Conservation (phyloP, 2,888 invertebrate species). For the Perdita meconis region DNA sequence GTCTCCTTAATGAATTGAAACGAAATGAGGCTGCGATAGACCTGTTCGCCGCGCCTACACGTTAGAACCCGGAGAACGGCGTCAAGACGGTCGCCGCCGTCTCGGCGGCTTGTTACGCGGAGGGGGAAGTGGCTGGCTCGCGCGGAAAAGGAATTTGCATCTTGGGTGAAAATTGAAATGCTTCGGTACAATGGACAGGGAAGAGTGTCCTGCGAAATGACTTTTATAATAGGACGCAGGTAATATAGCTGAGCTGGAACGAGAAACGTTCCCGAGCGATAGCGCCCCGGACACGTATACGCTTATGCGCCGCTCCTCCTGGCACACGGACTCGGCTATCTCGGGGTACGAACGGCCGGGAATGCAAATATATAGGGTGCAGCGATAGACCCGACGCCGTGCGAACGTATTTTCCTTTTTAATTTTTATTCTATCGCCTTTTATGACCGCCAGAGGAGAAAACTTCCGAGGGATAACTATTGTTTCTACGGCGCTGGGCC, state of each 20-base stretch:
- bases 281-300: conserved; percentile 15
- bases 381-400: neutral
- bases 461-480: conserved; percentile 5
- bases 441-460: neutral
- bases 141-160: conserved; percentile 77
- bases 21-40: conserved; percentile 67
- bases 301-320: conserved; percentile 5
- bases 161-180: conserved; percentile 80
- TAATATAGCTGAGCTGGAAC: conserved; percentile 67
- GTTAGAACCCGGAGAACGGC: conserved; percentile 49
- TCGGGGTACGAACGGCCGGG: conserved; percentile 24
- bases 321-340: conserved; percentile 4
- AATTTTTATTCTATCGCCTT: conserved; percentile 11
- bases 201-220: conserved; percentile 77
- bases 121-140: conserved; percentile 26
- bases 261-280: conserved; percentile 63
- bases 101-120: conserved; percentile 54
- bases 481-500: neutral
- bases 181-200: conserved; percentile 75
- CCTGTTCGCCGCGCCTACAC: conserved; percentile 60
- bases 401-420: neutral
- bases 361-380: conserved; percentile 3
- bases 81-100: conserved; percentile 54
- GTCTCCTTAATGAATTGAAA: conserved; percentile 73
- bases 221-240: conserved; percentile 79